phyloP scores from a whole-genome alignment of 2,797 vertebrate species.

The Xerus rutilus region DNA sequence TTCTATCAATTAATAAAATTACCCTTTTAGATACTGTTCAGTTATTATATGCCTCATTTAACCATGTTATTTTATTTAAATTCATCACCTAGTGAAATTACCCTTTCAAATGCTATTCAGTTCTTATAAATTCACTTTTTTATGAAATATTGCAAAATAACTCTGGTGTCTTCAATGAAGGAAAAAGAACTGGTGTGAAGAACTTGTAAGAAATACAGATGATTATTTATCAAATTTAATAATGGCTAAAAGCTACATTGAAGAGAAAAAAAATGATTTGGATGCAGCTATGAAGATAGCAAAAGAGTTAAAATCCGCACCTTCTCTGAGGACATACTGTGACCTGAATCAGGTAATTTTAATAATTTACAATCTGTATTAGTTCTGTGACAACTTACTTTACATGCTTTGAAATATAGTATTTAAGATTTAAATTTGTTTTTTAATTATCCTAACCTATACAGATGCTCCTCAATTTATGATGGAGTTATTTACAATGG shows the following conservation, averaged over 20 bases:
- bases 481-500: not conserved
- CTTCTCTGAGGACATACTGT: constrained; percentile 77
- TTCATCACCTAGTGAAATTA: constrained; percentile 45
- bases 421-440: constrained; percentile 12
- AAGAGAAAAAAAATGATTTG: constrained; percentile 85
- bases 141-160: constrained; percentile 64
- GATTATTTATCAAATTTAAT: constrained; percentile 79
- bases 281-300: constrained; percentile 84
- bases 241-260: constrained; percentile 83
- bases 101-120: not conserved
- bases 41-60: constrained; percentile 3
- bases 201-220: constrained; percentile 80
- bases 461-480: not conserved
- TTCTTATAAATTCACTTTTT: not conserved
- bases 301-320: constrained; percentile 81
- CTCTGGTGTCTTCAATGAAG: constrained; percentile 83
- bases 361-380: constrained; percentile 3
- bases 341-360: constrained; percentile 86
- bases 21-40: not conserved
- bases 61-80: constrained; percentile 24
- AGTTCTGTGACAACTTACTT: not conserved
- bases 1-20: constrained; percentile 46
- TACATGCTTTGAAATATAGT: not conserved
- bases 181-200: constrained; percentile 83
- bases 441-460: constrained; percentile 33